Conservation (phyloP, 2,797 vertebrate genomes). For the Perodicticus potto region DNA sequence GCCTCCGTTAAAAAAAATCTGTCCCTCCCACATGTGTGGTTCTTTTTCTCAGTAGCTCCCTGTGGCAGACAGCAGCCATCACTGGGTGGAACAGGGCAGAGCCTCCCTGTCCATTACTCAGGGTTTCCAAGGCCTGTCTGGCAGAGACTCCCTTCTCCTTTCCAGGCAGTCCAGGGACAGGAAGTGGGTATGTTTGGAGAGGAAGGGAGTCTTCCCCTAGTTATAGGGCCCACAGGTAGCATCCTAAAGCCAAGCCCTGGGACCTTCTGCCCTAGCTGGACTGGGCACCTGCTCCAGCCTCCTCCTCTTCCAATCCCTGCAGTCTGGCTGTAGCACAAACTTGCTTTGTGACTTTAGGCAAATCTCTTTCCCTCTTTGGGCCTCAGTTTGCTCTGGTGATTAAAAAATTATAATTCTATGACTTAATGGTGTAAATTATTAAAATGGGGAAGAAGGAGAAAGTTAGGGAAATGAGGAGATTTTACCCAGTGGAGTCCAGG, state of each 20-base stretch:
- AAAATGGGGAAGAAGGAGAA: neutral
- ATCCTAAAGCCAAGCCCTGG: neutral
- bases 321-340: neutral
- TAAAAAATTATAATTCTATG: neutral
- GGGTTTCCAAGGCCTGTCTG: constrained; percentile 71
- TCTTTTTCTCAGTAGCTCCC: constrained; percentile 21
- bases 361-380: neutral
- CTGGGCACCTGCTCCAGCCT: neutral
- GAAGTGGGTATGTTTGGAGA: constrained; percentile 56
- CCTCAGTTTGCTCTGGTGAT: constrained; percentile 25
- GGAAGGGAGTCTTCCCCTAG: neutral
- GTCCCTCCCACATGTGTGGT: constrained; percentile 23
- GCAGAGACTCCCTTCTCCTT: constrained; percentile 3
- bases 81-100: constrained; percentile 58
- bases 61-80: constrained; percentile 9
- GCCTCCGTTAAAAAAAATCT: constrained; percentile 55
- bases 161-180: constrained; percentile 24
- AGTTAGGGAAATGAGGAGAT: neutral
- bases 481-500: neutral
- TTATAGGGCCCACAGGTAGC: neutral
- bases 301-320: neutral
- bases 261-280: neutral
- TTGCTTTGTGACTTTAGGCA: neutral
- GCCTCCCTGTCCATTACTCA: constrained; percentile 68
- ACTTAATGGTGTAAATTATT: constrained; percentile 31